These are phyloP conservation scores for Pristionchus japonicus DNA, from an alignment of 2,888 invertebrate species.

Conservation along the genomic window DNA sequence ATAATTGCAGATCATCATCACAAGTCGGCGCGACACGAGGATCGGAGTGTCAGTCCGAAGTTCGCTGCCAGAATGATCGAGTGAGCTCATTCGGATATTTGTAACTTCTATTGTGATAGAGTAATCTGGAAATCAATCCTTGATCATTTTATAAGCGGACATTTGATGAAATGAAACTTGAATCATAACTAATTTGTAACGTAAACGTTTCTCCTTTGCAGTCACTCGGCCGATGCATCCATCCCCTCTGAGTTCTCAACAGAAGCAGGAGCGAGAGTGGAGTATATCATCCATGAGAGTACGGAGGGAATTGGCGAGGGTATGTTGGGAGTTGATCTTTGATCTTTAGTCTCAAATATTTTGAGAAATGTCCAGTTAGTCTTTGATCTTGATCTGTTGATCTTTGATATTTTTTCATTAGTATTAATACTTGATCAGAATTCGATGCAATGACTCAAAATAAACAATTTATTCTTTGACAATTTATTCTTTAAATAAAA, in stretches of 20 bases:
- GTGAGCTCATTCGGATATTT: conserved; percentile 36
- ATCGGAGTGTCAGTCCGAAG: conserved; percentile 55
- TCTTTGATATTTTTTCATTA: too few species aligned
- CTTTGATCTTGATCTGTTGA: background rate
- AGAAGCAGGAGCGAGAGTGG: conserved; percentile 49
- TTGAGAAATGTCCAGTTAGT: background rate
- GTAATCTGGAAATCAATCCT: too few species aligned
- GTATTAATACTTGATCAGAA: too few species aligned
- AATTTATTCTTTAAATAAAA: too few species aligned
- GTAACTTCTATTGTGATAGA: too few species aligned
- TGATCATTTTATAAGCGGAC: too few species aligned
- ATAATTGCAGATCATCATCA: conserved; percentile 16
- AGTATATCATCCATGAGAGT: conserved; percentile 66
- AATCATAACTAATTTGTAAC: too few species aligned
- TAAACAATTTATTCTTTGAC: too few species aligned
- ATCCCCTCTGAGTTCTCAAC: background rate
- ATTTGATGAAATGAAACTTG: too few species aligned
- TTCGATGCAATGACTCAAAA: too few species aligned
- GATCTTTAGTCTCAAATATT: background rate
- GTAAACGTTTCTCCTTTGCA: too few species aligned
- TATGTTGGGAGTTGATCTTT: background rate
- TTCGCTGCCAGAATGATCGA: conserved; percentile 60
- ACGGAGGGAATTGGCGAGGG: background rate
- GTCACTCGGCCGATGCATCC: background rate
- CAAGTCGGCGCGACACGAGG: conserved; percentile 4